phyloP scores from a whole-genome alignment of 2,797 vertebrate species.

The Betta splendens region DNA sequence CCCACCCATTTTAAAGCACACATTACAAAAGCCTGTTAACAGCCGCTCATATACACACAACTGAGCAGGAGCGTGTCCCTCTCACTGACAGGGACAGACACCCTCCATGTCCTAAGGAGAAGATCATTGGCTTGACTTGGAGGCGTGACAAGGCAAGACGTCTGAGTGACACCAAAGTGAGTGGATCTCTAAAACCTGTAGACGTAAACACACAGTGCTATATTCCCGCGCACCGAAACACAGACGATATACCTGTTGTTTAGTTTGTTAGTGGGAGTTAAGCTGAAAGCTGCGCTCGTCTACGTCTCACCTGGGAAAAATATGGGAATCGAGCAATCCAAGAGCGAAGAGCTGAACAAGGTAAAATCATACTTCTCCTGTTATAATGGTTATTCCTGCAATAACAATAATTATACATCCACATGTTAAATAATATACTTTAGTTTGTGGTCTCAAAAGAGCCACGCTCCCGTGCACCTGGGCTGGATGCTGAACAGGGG shows the following conservation, averaged over 20 bases:
- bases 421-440: background rate
- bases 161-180: background rate
- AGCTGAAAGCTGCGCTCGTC: constrained; percentile 11
- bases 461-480: background rate
- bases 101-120: constrained; percentile 7
- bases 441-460: background rate
- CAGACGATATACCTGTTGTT: background rate
- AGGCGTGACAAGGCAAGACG: constrained; percentile 56
- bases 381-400: background rate
- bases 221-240: background rate
- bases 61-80: constrained; percentile 33
- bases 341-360: constrained; percentile 35
- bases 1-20: constrained; percentile 73
- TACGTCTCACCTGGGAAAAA: constrained; percentile 36
- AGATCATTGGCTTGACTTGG: constrained; percentile 22
- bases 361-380: constrained; percentile 48
- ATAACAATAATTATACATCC: background rate
- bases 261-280: constrained; percentile 1
- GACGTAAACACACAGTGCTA: background rate
- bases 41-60: constrained; percentile 45
- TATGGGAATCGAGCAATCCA: constrained; percentile 81
- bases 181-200: background rate
- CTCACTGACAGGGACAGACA: constrained; percentile 14
- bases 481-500: no score
- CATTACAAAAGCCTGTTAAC: constrained; percentile 40